phyloP scores from a whole-genome alignment of 2,888 invertebrate genomes.

The Melinopterus prodromus region DNA sequence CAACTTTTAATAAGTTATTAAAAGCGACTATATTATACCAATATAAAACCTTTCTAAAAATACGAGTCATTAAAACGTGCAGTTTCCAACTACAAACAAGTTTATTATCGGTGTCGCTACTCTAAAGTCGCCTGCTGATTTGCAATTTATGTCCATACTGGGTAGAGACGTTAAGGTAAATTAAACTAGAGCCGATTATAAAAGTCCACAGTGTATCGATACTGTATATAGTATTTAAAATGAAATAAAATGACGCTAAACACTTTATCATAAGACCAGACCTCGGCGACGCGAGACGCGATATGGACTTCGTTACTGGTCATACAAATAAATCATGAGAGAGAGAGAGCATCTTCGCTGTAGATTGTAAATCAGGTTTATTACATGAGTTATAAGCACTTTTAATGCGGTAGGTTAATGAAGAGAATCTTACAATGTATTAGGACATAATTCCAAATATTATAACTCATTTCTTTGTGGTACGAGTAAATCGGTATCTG shows the following conservation, averaged over 20 bases:
- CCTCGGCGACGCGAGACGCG: neutral
- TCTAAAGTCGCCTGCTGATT: neutral
- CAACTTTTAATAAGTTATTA: neutral
- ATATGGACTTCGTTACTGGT: neutral
- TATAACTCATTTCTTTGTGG: neutral
- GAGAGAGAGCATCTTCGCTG: neutral
- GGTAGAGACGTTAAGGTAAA: neutral
- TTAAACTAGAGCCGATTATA: neutral
- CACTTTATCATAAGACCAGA: neutral
- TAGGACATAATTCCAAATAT: neutral
- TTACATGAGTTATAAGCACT: neutral
- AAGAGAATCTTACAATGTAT: neutral
- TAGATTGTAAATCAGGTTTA: neutral
- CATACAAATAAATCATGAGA: neutral
- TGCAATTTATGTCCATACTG: neutral
- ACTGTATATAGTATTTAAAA: neutral
- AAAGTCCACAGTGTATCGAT: neutral
- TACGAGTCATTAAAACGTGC: neutral
- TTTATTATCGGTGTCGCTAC: neutral
- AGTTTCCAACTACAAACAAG: neutral
- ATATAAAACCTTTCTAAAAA: neutral
- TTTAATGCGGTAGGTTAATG: neutral
- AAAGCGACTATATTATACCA: neutral
- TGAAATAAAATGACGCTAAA: neutral
- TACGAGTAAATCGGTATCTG: too few relatives aligned